phyloP scores from a whole-genome alignment of 92 coral and sea anemone genomes.

The Porites lobata region DNA sequence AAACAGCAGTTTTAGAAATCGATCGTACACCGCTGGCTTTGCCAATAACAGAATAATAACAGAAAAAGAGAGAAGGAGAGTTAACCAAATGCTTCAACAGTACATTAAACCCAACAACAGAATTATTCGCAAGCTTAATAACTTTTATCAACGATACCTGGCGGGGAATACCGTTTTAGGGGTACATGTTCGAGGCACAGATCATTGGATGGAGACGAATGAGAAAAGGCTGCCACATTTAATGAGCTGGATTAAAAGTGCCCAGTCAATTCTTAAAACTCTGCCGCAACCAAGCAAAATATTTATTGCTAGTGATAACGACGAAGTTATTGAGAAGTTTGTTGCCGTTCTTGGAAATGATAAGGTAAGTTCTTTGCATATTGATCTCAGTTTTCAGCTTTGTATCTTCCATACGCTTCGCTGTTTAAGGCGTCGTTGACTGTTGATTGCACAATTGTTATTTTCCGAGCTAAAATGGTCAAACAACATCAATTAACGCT shows the following conservation, averaged over 20 bases:
- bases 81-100: constrained; percentile 53
- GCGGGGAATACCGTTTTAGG: constrained; percentile 68
- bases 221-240: constrained; percentile 58
- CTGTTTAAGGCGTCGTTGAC: background rate
- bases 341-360: constrained; percentile 62
- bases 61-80: constrained; percentile 47
- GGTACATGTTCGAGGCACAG: constrained; percentile 93
- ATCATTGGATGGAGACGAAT: constrained; percentile 68
- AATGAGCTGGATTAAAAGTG: constrained; percentile 66
- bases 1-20: constrained; percentile 30
- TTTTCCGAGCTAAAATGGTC: too few relatives aligned
- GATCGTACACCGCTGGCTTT: constrained; percentile 37
- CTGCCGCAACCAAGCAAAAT: constrained; percentile 77
- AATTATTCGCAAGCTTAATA: constrained; percentile 48
- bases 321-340: constrained; percentile 74
- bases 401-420: background rate
- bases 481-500: too few relatives aligned
- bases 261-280: constrained; percentile 51
- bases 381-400: background rate
- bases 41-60: constrained; percentile 57
- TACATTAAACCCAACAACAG: constrained; percentile 54
- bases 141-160: constrained; percentile 50
- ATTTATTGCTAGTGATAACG: constrained; percentile 85
- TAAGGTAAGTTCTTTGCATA: background rate
- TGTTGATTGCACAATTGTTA: too few relatives aligned